Evolutionary conservation across 2,797 vertebrate genomes (phyloP), one percentile per base, ranked within the genome.

Genomic region (Aselliscus stoliczkanus): DNA sequence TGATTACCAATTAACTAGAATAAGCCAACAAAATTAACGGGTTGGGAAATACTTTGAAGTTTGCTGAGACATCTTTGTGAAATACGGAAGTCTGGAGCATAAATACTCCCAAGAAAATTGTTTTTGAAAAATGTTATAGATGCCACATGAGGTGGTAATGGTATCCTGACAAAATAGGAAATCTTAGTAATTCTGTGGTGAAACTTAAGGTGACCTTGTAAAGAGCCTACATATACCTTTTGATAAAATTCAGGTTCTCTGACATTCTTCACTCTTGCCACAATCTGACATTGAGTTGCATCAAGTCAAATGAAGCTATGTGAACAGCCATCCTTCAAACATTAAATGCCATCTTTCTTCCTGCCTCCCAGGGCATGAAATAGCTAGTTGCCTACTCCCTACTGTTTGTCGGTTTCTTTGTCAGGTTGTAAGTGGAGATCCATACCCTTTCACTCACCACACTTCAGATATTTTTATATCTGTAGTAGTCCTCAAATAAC

Each of bases 181-280:
- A 97, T 96, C 91, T 97, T 85, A 91, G 87, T 93, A 97, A 89
- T 87, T 92, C 88, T 65, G n/a, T 58, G 95, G 65, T 96, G 95
- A 97, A 98, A 97, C 79, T 96, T 98, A 97, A 98, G 97, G 97
- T 98, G 97, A 98, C 98, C 97, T 98, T 98, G 96, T 90, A 98
- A 98, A 97, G 77, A 98, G 92, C 14, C 54, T 95, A 96, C 58
- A 97, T 95, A 98, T 97, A 97, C 93, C 15, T 93, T 97, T 97
- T 65, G 13, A 95, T 97, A 97, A 97, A 97, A 97, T 69, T 82
- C 29, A 85, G 88, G 6, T 92, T 98, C 98, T 87, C 82, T 95
- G 47, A 93, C 80, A 92, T 97, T 97, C 83, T 77, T 95, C 94
- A 77, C 73, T 97, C 87, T 98, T 98, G 83, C 75, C 50, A 94